phyloP scores from a whole-genome alignment of 2,888 invertebrate species.

The Linnaemya vulpina region DNA sequence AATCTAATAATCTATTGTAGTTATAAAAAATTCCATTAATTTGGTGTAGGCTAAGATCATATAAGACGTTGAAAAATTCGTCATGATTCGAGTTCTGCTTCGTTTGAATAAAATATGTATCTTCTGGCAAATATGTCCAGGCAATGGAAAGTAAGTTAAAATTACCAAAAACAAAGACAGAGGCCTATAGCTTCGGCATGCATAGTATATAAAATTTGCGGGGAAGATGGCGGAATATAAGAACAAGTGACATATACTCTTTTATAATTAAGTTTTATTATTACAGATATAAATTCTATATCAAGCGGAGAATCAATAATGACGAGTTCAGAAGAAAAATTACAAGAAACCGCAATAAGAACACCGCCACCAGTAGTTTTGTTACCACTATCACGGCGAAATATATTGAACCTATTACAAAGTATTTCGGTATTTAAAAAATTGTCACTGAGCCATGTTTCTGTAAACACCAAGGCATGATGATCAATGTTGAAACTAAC shows the following conservation, averaged over 20 bases:
- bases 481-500: constrained; percentile 1
- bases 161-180: too few relatives aligned
- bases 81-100: too few relatives aligned
- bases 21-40: background rate
- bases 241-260: too few relatives aligned
- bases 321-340: constrained; percentile 15
- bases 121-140: too few relatives aligned
- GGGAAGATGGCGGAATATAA: too few relatives aligned
- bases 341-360: constrained; percentile 3
- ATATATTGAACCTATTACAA: background rate
- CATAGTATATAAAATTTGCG: too few relatives aligned
- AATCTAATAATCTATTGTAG: background rate
- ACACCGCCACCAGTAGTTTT: constrained; percentile 14
- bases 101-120: too few relatives aligned
- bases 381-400: background rate
- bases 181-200: too few relatives aligned
- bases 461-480: constrained; percentile 7
- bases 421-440: too few relatives aligned
- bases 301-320: background rate
- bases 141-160: too few relatives aligned
- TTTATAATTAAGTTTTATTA: too few relatives aligned
- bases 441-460: background rate
- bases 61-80: too few relatives aligned
- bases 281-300: constrained; percentile 1
- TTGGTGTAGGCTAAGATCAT: background rate